A percentile compares a stretch with the other conserved stretches of the same genome.
Conservation (phyloP, 2,888 invertebrate species). For the Tetanocera ferruginea region DNA sequence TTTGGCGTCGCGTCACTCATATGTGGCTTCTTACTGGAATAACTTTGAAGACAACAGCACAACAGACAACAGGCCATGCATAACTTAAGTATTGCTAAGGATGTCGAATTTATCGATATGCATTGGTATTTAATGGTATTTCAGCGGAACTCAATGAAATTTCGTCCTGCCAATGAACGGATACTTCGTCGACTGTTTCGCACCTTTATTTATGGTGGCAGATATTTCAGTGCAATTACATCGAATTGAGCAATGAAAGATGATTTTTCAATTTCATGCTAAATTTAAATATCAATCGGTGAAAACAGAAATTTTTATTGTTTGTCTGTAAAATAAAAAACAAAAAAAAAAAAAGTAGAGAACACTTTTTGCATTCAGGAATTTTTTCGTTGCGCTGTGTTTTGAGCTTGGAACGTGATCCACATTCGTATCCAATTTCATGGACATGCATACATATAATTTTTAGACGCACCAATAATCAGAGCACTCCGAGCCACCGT, state of each 20-base stretch:
- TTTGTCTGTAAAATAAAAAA: background rate
- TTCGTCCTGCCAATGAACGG: background rate
- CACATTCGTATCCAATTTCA: constrained; percentile 51
- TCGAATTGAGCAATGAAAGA: constrained; percentile 3
- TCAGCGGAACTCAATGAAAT: background rate
- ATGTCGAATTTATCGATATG: background rate
- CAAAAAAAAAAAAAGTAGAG: constrained; percentile 23
- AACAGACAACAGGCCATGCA: background rate
- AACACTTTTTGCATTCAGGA: background rate
- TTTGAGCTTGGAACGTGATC: constrained; percentile 43
- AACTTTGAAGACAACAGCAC: background rate
- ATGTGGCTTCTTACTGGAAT: background rate
- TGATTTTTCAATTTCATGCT: constrained; percentile 37
- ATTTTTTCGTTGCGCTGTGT: background rate
- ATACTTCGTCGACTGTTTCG: background rate
- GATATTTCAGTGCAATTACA: constrained; percentile 2
- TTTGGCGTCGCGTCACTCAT: constrained; percentile 15
- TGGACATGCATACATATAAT: constrained; percentile 37
- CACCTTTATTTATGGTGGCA: background rate
- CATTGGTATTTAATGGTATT: background rate
- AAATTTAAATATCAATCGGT: constrained; percentile 15
- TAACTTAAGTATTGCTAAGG: background rate
- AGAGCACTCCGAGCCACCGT: constrained; percentile 33
- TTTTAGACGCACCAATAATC: constrained; percentile 36
- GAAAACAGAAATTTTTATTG: constrained; percentile 7